phyloP scores from a whole-genome alignment of 2,797 vertebrate genomes.

The Anomalospiza imberbis region DNA sequence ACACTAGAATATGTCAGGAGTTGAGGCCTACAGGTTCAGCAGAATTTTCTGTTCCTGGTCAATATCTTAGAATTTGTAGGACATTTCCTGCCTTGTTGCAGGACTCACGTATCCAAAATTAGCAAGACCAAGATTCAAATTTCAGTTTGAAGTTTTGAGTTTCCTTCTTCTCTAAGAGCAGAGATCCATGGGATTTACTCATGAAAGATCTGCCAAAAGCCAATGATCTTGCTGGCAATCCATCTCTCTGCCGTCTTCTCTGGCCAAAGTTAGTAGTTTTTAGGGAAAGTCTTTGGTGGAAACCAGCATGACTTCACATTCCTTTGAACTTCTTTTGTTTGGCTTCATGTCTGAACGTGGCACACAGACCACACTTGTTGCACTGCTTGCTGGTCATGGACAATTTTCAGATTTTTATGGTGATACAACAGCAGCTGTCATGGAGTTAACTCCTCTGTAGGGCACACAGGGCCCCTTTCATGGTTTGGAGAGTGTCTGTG shows the following conservation, averaged over 20 bases:
- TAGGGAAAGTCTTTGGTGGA: background rate
- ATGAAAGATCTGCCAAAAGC: background rate
- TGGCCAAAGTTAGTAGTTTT: background rate
- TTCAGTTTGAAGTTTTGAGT: background rate
- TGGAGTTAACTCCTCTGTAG: background rate
- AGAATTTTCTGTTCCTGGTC: background rate
- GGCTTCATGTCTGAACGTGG: background rate
- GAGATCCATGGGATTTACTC: background rate
- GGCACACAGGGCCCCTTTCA: background rate
- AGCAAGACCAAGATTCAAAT: background rate
- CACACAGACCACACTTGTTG: background rate
- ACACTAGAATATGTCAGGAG: fast-evolving
- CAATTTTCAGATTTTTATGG: background rate
- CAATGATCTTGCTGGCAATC: background rate
- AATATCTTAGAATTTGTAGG: background rate
- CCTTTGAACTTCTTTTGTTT: background rate
- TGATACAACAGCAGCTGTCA: background rate
- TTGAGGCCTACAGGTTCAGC: background rate
- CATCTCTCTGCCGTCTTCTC: background rate
- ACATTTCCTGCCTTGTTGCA: background rate
- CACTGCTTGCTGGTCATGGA: background rate
- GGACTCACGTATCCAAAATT: background rate
- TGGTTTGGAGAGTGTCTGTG: background rate
- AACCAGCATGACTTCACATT: background rate
- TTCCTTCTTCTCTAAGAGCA: background rate